Evolutionary conservation across 2,888 invertebrate species (phyloP).

Genomic region (Gymnoscelis rufifasciata): DNA sequence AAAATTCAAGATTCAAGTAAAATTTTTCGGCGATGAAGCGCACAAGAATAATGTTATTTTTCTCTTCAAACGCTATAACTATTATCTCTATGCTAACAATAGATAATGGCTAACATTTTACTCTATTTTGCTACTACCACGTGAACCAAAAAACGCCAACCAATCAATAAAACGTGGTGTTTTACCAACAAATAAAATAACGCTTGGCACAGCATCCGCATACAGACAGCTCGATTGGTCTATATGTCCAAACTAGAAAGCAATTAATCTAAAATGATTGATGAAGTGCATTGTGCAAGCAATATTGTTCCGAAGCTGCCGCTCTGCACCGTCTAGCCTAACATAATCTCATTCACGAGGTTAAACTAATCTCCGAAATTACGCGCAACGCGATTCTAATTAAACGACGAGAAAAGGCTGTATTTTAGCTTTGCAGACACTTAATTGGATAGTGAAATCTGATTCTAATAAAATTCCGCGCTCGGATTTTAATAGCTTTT

Average conservation of each 20-base stretch:
- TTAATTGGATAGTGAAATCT: conserved; percentile 22
- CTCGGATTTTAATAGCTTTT: conserved; percentile 15
- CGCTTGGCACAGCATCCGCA: conserved; percentile 35
- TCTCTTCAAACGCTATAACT: no score
- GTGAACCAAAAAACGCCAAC: no score
- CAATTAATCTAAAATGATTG: conserved; percentile 50
- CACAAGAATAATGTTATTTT: no score
- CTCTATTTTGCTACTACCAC: no score
- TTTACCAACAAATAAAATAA: conserved; percentile 19
- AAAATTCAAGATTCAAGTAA: no score
- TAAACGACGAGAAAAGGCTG: conserved; percentile 20
- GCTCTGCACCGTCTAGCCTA: conserved; percentile 12
- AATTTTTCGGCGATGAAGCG: no score
- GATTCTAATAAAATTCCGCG: conserved; percentile 17
- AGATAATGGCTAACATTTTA: no score
- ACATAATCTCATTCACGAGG: conserved; percentile 24
- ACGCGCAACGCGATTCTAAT: conserved; percentile 25
- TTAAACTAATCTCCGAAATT: conserved; percentile 23
- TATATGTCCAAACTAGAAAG: conserved; percentile 39
- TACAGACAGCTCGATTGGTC: conserved; percentile 48
- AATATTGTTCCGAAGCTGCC: conserved; percentile 25
- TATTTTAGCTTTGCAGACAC: conserved; percentile 21
- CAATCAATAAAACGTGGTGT: no score
- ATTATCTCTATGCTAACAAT: no score
- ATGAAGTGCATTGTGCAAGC: conserved; percentile 41